Base-by-base conservation (phyloP, 2,888 invertebrate genomes). In the Philereme transversata region DNA sequence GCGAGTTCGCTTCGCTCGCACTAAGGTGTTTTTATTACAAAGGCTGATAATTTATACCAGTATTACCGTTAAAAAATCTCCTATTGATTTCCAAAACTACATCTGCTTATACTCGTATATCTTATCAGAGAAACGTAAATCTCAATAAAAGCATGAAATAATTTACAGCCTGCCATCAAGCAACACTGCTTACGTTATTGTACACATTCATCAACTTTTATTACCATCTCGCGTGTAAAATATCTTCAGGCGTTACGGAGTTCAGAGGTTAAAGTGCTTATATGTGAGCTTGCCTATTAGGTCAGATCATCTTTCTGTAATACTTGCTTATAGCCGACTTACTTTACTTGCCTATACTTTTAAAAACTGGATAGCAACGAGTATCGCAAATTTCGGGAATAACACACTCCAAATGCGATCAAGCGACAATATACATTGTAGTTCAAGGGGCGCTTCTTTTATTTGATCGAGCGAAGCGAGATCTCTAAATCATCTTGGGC, bases 161-260 rank as follows among this genome's bases (percentile, higher is more conserved):
- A 59, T 48, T 45, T 41, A 51, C 48, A 45, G 6, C 9, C 5
- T 38, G 51, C 47, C 58, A 51, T 51, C 43, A 51, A n/a, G 22
- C 35, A 41, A 41, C 47, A 5, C 7, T 11, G 41, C 58, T 51
- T 55, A 44, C 51, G 51, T 49, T 62, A 69, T 77, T 77, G 78
- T 75, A 64, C 68, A 62, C 74, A 77, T 84, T 72, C 76, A 82
- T 86, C 81, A 84, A 81, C 83, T 84, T 83, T 83, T 84, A 86
- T 86, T 74, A 76, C 81, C 41, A 62, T 64, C 76, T 86, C 73
- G 84, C 87, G 86, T 86, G 84, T 55, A 45, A 58, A 57, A 52
- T 64, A 60, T 62, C 62, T 60, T 22, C 35, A 35, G 45, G 51
- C 35, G 2, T 44, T 22, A 22, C 36, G 36, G 45, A 55, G 55